Base-by-base conservation (phyloP, 2,797 vertebrate genomes). In the Liparis tanakae region DNA sequence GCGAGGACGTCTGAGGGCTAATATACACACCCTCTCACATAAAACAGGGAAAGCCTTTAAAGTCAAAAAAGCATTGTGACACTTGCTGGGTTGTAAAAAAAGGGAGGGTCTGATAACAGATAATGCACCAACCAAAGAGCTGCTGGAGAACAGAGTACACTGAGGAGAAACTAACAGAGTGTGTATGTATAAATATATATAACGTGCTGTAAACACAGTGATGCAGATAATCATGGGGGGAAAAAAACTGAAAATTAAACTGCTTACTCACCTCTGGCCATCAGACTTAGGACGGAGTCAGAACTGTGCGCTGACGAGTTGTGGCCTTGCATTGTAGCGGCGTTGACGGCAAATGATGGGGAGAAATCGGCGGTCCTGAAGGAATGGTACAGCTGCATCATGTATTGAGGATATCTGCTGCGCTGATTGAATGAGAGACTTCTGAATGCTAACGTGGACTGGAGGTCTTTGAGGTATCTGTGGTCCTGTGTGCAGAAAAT, bases 381-480 rank as follows among this genome's bases (percentile, higher is more conserved):
- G 64, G 94, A 84, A 70, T 92, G 92, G 79, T 96, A 96, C 51
- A 96, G 92, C 83, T 96, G 95, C 95, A 97, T 94, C 96, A 97
- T 96, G 90, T 95, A 96, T 37, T 82, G 85, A 10, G 93, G 94
- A 74, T 90, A 95, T 67, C 88, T 84, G 62, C 78, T 80, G 20
- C 48, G 79, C 34, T 82, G 81, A 64, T 44, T 62, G 1, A 46
- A 17, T 0, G 90, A 85, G 30, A 78, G 55, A 62, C 91, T 90
- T 75, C 70, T 65, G 6, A 71, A 65, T n/a, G 39, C 81, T n/a
- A 34, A 79, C 57, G 50, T 41, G 34, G n/a, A 70, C 57, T 78
- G 6, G 0, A 60, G 70, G 33, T 54, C 63, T 18, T 53, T 18
- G 14, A 53, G 78, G 76, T 71, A 53, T 18, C 44, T 71, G 13